These are phyloP conservation scores for Litoditis marina DNA, from an alignment of 2,888 invertebrate genomes.

Conservation along the genomic window DNA sequence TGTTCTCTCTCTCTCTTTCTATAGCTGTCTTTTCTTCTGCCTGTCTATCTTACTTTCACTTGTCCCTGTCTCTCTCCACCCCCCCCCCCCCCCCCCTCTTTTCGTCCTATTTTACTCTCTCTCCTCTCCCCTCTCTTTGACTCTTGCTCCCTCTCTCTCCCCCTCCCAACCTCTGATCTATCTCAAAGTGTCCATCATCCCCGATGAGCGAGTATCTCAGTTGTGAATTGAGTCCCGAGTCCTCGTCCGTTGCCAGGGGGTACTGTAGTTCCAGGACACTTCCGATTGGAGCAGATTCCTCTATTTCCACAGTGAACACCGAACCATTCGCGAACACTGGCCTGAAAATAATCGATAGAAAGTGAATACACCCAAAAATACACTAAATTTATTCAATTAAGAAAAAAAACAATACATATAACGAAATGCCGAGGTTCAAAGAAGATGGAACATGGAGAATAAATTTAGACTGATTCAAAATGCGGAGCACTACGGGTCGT, in stretches of 20 bases:
- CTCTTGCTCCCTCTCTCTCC: too few relatives aligned
- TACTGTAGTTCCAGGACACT: constrained; percentile 35
- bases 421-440: too few relatives aligned
- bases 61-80: too few relatives aligned
- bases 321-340: constrained; percentile 41
- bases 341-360: constrained; percentile 20
- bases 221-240: constrained; percentile 19
- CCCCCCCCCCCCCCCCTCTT: too few relatives aligned
- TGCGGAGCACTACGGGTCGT: too few relatives aligned
- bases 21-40: too few relatives aligned
- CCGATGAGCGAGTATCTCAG: constrained; percentile 33
- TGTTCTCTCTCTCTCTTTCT: too few relatives aligned
- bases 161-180: constrained; percentile 21
- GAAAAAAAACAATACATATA: neutral
- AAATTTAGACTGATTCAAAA: too few relatives aligned
- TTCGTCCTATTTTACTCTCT: neutral
- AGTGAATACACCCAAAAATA: neutral
- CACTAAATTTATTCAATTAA: neutral
- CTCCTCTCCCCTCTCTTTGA: too few relatives aligned
- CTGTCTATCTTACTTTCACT: too few relatives aligned
- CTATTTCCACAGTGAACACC: constrained; percentile 19
- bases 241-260: constrained; percentile 36
- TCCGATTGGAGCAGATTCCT: constrained; percentile 21
- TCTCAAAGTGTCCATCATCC: constrained; percentile 28
- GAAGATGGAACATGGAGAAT: too few relatives aligned